Evolutionary conservation across 2,888 invertebrate species (phyloP), one percentile per base, ranked within the genome.

Genomic region (Sarcophaga variegata): DNA sequence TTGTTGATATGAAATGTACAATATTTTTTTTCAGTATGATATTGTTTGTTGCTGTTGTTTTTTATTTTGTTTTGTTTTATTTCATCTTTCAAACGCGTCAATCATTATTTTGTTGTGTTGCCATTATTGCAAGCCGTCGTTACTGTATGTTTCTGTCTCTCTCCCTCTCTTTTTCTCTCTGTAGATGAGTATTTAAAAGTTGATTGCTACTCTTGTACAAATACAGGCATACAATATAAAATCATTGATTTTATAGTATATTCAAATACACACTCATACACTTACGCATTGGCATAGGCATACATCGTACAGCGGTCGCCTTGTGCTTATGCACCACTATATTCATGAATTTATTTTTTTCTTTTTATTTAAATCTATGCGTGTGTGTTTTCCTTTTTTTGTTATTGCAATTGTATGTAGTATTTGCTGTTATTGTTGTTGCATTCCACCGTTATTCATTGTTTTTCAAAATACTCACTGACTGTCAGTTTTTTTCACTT

Each of bases 181-280:
- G 54, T 79, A 63, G 54, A 59, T 27, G 12, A 77, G 78, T 71
- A 83, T 83, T 87, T 78, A 81, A 83, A 76, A 83, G 81, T 83
- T 86, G 86, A 86, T 86, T 86, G 81, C 86, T 66, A 78, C 77
- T 81, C 70, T 78, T 60, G 62, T 83, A 78, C 81, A 54, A 54
- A 14, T 54, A 37, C 37, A 37, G 0, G 37, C 10, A 37, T 37
- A 37, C 5, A 14, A 54, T 54, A 54, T 54, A 54, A 54, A 54
- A 70, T 79, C 79, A 82, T 71, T 72, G 72, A 78, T 82, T 86
- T 79, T 63, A 60, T 54, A 37, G 66, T 72, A 49, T 37, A 8
- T 47, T 14, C 6, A 81, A 54, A 60, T 47, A 37, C 27, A 25
- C 45, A 74, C 20, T 75, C 22, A 45, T 63, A 25, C 60, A 60